phyloP scores from a whole-genome alignment of 2,888 invertebrate species.

The Lymantria monacha region DNA sequence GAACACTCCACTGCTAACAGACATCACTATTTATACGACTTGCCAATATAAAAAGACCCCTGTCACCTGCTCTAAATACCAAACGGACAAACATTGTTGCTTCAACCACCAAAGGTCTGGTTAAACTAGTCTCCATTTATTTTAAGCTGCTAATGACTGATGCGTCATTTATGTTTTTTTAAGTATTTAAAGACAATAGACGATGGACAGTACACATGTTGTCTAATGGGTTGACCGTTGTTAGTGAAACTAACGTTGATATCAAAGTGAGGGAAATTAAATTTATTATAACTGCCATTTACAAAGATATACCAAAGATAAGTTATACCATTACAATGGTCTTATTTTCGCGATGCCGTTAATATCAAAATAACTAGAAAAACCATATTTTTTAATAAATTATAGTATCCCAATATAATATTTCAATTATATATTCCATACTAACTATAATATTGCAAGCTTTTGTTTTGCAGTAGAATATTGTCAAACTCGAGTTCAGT shows the following conservation, averaged over 20 bases:
- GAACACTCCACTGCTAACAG: constrained; percentile 62
- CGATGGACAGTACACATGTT: constrained; percentile 17
- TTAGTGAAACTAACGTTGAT: constrained; percentile 10
- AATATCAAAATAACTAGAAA: no score
- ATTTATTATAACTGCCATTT: background rate
- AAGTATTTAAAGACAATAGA: constrained; percentile 55
- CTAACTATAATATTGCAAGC: no score
- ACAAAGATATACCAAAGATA: no score
- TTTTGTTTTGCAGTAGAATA: no score
- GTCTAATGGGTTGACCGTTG: constrained; percentile 27
- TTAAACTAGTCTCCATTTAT: constrained; percentile 39
- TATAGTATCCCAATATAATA: no score
- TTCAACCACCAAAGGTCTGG: constrained; percentile 24
- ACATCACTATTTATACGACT: constrained; percentile 69
- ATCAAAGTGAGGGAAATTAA: constrained; percentile 15
- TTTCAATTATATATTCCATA: no score
- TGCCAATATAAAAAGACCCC: constrained; percentile 45
- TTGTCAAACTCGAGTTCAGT: no score
- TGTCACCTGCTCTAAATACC: constrained; percentile 48
- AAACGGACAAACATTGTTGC: constrained; percentile 22
- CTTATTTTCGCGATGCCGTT: no score
- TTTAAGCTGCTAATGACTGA: constrained; percentile 58
- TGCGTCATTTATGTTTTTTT: constrained; percentile 55
- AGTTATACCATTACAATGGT: no score
- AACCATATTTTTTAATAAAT: no score